Base-by-base conservation (phyloP, 2,797 vertebrate species). In the Siniperca scherzeri region DNA sequence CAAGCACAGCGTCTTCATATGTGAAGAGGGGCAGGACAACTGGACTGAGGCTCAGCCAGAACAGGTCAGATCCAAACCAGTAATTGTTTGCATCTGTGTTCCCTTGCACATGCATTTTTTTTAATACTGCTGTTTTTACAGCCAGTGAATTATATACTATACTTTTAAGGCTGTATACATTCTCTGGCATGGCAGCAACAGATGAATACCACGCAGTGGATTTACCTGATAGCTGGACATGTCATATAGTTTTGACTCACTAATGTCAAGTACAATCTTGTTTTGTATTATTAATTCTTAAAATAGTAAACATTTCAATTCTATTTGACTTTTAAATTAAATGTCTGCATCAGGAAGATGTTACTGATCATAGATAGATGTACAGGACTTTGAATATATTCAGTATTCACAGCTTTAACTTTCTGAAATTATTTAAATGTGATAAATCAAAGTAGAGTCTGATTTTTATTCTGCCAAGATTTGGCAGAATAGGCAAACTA, bases 21-120 rank as follows among this genome's bases (percentile, higher is more conserved):
- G 97, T 76, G 98, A 99, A 92, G 96, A 97, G 57, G 96, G 94
- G 40, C 95, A 83, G 70, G 96, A 97, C 3, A 96, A 95, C 78
- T 98, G 98, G 97, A 96, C 97, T 6, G 93, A 96, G 74, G 95
- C 97, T 82, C 82, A 93, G 74, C 95, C 97, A 73, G 96, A 97
- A 74, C 96, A 99, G 97, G 98, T 99, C 82, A 70, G 77, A 74
- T 11, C 22, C 68, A 67, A 78, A 48, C 5, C 21, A 33, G 5
- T n/a, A 0, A 4, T 25, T 27, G 5, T 79, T 44, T 62, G 5
- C 22, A 16, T 50, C 3, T 21, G 8, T 53, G 2, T 30, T 71
- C 44, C 17, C 14, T 25, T 52, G 11, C 12, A 68, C 0, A 11
- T 42, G 10, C 27, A 36, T 62, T 17, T 36, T 68, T 60, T 53